A percentile compares a stretch with the other conserved stretches of the same genome.
phyloP scores from a whole-genome alignment of 2,113 vertebrate genomes.

The Lepus timidus region DNA sequence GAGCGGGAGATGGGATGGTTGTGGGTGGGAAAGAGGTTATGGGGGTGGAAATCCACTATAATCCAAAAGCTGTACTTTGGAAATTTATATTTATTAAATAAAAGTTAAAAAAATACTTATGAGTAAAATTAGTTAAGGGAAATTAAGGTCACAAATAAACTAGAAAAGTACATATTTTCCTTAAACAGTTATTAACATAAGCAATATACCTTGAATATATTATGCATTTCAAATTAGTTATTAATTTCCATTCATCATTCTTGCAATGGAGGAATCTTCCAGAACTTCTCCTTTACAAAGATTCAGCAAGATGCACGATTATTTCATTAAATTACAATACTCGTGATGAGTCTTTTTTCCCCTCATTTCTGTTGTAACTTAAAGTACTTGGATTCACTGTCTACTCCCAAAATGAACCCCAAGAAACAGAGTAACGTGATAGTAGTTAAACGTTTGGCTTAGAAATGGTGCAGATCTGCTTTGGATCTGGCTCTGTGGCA shows the following conservation, averaged over 20 bases:
- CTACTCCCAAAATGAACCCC: neutral
- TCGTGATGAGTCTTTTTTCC: neutral
- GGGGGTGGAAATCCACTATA: too few relatives aligned
- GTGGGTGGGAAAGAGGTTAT: too few relatives aligned
- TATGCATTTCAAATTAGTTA: conserved; percentile 42
- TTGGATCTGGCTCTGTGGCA: neutral
- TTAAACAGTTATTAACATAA: conserved; percentile 57
- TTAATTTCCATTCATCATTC: conserved; percentile 36
- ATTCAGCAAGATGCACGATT: conserved; percentile 38
- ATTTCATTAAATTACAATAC: conserved; percentile 31
- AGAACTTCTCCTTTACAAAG: conserved; percentile 39
- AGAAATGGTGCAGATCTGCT: neutral
- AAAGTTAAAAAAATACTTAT: neutral
- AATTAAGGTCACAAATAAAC: conserved; percentile 40
- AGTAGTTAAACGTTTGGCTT: neutral
- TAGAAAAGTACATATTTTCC: neutral
- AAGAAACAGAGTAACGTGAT: neutral
- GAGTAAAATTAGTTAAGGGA: conserved; percentile 34
- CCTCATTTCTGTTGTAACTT: conserved; percentile 19
- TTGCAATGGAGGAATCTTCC: conserved; percentile 18
- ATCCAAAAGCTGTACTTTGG: too few relatives aligned
- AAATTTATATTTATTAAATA: too few relatives aligned
- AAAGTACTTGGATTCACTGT: neutral
- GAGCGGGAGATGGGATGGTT: too few relatives aligned
- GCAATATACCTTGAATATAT: neutral